Conservation (phyloP, 2,888 invertebrate genomes). For the Ophion ellenae region DNA sequence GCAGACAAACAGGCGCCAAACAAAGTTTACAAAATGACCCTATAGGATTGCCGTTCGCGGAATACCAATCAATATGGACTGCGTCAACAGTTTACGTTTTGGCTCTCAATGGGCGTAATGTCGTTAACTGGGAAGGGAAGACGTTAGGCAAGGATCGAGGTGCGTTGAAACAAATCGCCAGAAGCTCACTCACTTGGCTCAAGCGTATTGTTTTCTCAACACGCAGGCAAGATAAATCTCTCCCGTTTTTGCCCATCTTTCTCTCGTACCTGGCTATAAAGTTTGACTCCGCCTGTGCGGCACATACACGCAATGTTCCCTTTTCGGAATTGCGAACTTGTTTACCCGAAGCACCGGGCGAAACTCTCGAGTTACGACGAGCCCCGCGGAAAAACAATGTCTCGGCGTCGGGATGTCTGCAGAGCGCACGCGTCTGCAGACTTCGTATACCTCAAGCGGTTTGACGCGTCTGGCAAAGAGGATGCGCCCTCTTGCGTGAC, state of each 20-base stretch:
- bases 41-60: neutral
- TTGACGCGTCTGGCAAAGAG: slow-evolving; percentile 23
- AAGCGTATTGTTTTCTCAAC: neutral
- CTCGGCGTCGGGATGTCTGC: slow-evolving; percentile 57
- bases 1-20: neutral
- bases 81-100: neutral
- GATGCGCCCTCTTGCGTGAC: slow-evolving; percentile 45
- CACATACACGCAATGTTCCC: slow-evolving; percentile 15
- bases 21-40: neutral
- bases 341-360: slow-evolving; percentile 38
- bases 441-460: slow-evolving; percentile 39
- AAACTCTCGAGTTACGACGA: slow-evolving; percentile 50
- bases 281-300: neutral
- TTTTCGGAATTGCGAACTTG: slow-evolving; percentile 26
- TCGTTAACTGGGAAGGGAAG: neutral
- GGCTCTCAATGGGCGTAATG: neutral
- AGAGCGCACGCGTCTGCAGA: slow-evolving; percentile 38
- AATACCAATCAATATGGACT: neutral
- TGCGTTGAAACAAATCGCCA: neutral
- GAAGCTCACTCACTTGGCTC: neutral
- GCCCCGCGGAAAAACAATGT: slow-evolving; percentile 49
- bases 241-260: slow-evolving; percentile 9
- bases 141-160: neutral
- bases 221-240: slow-evolving; percentile 6
- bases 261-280: neutral